Evolutionary conservation across 1,140 invertebrate species (phyloP), one percentile per base, ranked within the genome.

Genomic region (Philaenus spumarius): DNA sequence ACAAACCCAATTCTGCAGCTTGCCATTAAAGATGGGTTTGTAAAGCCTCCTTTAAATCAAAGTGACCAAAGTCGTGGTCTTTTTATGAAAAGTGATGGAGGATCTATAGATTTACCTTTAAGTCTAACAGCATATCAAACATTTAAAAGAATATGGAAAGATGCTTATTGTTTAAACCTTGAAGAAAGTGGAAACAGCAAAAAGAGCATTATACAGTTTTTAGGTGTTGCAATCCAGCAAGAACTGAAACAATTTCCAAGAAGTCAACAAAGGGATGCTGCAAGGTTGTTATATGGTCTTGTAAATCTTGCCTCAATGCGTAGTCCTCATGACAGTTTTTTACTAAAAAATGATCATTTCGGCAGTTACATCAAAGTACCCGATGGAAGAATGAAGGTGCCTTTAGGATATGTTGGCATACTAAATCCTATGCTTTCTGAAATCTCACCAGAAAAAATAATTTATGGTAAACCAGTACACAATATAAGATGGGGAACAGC

Each of bases 1-100:
- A 80, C 26, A 77, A 86, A 86, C 69, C 79, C 82, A 1, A 75
- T 83, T 2, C 85, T 80, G 63, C 82, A 81, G 3, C 62, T 85
- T 34, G 83, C 83, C 2, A 80, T 80, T 2, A 78, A 82, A 66
- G 82, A 85, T 61, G 78, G 80, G 34, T 70, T 85, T 2, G 58
- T 84, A 34, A 79, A 63, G 66, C 74, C 23, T 76, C 81, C 9
- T 56, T 77, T 53, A 66, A 70, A 51, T 69, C 61, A 75, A 9
- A 64, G 72, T 9, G 77, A 81, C 63, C 69, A 71, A 5, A 77
- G 72, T 24, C 75, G 75, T 40, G 78, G 22, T 67, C 42, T 84
- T 17, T 84, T 81, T 61, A 83, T 81, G 60, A 84, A 80, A 1
- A 84, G 81, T 62, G 82, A 84, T 48, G 82, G 83, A 1, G 73